These are phyloP conservation scores for Antheraea yamamai DNA, from an alignment of 2,888 invertebrate genomes.

Conservation along the genomic window DNA sequence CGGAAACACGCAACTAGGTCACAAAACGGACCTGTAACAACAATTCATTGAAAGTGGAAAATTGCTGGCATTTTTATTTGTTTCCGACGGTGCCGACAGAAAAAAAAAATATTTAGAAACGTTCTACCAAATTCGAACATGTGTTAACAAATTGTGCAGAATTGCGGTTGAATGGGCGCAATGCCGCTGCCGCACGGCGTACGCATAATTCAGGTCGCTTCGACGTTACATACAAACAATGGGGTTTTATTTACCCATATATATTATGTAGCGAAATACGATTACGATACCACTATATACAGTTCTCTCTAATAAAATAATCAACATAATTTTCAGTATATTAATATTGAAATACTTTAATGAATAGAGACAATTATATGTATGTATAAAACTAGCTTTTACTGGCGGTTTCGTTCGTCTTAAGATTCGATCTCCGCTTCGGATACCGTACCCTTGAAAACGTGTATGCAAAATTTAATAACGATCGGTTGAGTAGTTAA, in stretches of 20 bases:
- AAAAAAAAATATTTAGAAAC: conserved; percentile 32
- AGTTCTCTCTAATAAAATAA: too few relatives aligned
- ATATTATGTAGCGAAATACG: neutral
- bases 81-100: conserved; percentile 24
- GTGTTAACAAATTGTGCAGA: conserved; percentile 37
- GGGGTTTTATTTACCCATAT: neutral
- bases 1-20: conserved; percentile 7
- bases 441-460: too few relatives aligned
- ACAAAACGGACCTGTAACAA: neutral
- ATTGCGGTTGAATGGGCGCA: conserved; percentile 31
- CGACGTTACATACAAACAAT: conserved; percentile 33
- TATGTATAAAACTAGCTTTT: too few relatives aligned
- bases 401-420: too few relatives aligned
- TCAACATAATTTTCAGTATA: too few relatives aligned
- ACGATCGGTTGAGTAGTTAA: too few relatives aligned
- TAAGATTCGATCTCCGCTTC: too few relatives aligned
- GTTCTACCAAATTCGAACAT: conserved; percentile 29
- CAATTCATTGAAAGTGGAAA: conserved; percentile 9
- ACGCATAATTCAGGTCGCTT: conserved; percentile 37
- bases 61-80: conserved; percentile 22
- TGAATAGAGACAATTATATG: too few relatives aligned
- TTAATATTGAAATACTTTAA: too few relatives aligned
- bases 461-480: too few relatives aligned
- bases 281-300: neutral
- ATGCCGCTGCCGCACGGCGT: conserved; percentile 25